Percentiles rank a stretch among this genome's conserved stretches.
phyloP scores from a whole-genome alignment of 1,140 invertebrate species.

The Brachystomella parvula region DNA sequence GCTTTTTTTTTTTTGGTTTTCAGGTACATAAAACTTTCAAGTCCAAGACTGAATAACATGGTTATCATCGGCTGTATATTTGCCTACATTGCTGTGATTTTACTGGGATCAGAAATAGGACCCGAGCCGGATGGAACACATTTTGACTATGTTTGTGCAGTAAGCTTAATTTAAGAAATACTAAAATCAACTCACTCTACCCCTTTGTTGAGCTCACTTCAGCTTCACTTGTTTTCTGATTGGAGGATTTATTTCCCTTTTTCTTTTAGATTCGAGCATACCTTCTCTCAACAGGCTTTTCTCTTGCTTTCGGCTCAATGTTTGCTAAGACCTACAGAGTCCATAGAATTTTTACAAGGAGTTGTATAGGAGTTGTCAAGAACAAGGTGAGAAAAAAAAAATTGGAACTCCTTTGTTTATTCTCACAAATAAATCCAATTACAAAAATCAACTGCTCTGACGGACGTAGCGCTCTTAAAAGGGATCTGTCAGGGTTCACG shows the following conservation, averaged over 20 bases:
- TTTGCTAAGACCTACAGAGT: slow-evolving; percentile 82
- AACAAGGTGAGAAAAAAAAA: slow-evolving; percentile 49
- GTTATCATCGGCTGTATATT: slow-evolving; percentile 88
- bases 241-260: no score
- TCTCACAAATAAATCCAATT: no score
- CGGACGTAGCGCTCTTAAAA: no score
- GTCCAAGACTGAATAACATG: slow-evolving; percentile 91
- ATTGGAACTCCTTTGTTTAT: no score
- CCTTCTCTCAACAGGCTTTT: slow-evolving; percentile 76
- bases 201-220: no score
- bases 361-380: slow-evolving; percentile 55
- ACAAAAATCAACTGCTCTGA: no score
- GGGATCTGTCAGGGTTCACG: no score
- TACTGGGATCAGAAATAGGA: slow-evolving; percentile 54
- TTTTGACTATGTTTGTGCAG: slow-evolving; percentile 75
- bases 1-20: slow-evolving; percentile 13
- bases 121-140: slow-evolving; percentile 48
- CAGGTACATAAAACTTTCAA: slow-evolving; percentile 84
- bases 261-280: slow-evolving; percentile 69
- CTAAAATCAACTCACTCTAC: no score
- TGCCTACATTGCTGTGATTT: slow-evolving; percentile 84
- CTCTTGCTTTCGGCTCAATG: slow-evolving; percentile 79
- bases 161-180: no score
- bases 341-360: slow-evolving; percentile 71
- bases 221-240: no score